Percentiles rank a stretch among this genome's conserved stretches.
Evolutionary conservation across 2,888 invertebrate genomes (phyloP).

Genomic region (Catocala nupta): DNA sequence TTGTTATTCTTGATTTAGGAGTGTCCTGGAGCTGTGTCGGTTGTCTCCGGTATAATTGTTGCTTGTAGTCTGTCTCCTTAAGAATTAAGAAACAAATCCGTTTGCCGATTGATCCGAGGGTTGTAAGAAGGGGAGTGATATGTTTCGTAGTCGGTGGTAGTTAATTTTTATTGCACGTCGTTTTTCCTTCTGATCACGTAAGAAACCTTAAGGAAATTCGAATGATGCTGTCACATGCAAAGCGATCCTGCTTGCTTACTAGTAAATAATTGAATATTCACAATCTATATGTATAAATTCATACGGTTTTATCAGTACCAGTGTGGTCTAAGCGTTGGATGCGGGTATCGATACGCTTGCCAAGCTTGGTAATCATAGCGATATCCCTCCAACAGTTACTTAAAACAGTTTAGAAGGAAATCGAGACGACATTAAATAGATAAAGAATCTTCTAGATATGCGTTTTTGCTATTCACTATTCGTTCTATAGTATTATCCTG

Average conservation of each 20-base stretch:
- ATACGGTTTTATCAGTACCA: neutral
- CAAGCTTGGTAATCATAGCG: constrained; percentile 12
- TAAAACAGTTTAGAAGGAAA: neutral
- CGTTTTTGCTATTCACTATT: too few species aligned
- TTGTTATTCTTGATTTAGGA: constrained; percentile 32
- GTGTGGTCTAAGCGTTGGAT: constrained; percentile 5
- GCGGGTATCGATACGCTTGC: constrained; percentile 4
- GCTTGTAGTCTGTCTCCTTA: constrained; percentile 83
- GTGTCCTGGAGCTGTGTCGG: constrained; percentile 36
- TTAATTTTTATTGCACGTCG: constrained; percentile 78
- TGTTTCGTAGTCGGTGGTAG: constrained; percentile 57
- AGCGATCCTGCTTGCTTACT: constrained; percentile 4
- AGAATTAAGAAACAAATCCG: constrained; percentile 84
- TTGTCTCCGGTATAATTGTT: constrained; percentile 83
- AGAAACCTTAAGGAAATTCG: constrained; percentile 1
- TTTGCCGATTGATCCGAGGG: constrained; percentile 81
- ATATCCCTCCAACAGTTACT: constrained; percentile 9
- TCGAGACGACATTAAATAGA: neutral
- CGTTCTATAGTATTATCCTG: too few species aligned
- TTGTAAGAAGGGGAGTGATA: constrained; percentile 55
- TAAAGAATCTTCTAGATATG: too few species aligned
- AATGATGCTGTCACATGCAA: constrained; percentile 26
- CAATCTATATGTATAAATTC: neutral
- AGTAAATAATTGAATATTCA: constrained; percentile 1
- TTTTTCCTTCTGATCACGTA: constrained; percentile 48